Percentiles rank a stretch among this genome's conserved stretches.
Conservation (phyloP, 1,140 invertebrate species). For the Philotrypesis tridentata region DNA sequence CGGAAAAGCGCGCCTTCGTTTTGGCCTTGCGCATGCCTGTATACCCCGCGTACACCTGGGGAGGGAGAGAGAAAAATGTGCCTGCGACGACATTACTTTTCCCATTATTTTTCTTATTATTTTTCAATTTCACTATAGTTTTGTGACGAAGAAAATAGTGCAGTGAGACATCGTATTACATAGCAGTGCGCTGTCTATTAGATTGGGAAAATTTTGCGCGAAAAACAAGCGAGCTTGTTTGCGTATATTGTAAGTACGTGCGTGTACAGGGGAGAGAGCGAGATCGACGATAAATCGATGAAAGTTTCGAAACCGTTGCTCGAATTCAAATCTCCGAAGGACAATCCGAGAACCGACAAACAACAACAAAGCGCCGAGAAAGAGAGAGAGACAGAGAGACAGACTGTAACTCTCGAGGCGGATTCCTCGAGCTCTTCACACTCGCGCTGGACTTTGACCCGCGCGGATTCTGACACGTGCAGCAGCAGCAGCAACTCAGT, state of each 20-base stretch:
- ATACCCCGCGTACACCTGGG: too few species aligned
- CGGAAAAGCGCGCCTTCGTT: not conserved
- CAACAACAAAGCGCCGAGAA: not conserved
- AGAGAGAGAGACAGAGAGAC: not conserved
- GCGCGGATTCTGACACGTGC: constrained; percentile 27
- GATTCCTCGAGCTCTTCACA: constrained; percentile 1
- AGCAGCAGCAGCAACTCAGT: not conserved
- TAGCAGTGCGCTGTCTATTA: not conserved
- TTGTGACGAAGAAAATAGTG: not conserved
- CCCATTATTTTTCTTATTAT: too few species aligned
- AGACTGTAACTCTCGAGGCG: not conserved
- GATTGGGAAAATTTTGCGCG: not conserved
- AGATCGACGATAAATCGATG: not conserved
- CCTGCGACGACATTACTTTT: not conserved
- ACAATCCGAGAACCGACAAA: not conserved
- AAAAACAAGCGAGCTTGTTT: not conserved
- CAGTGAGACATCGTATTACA: not conserved
- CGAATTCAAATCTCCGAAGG: not conserved
- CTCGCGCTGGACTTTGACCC: constrained; percentile 30
- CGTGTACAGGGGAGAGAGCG: not conserved
- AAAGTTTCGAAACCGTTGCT: not conserved
- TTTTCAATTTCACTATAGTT: too few species aligned
- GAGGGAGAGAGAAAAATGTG: too few species aligned
- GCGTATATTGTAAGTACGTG: not conserved
- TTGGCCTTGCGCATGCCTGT: not conserved